phyloP scores from a whole-genome alignment of 2,797 vertebrate genomes.

The Micrastur ruficollis region DNA sequence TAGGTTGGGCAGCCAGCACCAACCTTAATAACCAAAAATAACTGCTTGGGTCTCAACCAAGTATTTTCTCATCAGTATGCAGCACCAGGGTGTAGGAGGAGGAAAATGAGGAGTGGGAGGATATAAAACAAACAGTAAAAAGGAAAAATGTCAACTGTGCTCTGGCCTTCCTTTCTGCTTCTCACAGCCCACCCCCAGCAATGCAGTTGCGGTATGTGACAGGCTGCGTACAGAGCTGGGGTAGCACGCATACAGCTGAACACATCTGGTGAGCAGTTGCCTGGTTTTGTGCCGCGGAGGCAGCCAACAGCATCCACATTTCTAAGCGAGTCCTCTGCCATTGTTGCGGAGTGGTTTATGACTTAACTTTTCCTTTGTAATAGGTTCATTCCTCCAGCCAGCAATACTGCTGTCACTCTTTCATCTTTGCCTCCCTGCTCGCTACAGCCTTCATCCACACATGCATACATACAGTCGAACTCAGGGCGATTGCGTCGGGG shows the following conservation, averaged over 20 bases:
- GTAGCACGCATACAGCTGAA: not conserved
- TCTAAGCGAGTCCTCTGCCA: not conserved
- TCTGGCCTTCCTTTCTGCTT: conserved; percentile 14
- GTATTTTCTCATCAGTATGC: conserved; percentile 41
- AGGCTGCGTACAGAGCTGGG: not conserved
- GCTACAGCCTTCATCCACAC: not conserved
- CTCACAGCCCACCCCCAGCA: not conserved
- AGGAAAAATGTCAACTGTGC: conserved; percentile 5
- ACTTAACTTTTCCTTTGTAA: not conserved
- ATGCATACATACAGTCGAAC: fast-evolving
- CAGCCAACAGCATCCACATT: not conserved
- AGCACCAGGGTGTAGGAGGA: conserved; percentile 5
- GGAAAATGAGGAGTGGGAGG: conserved; percentile 47
- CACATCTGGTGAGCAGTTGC: conserved; percentile 52
- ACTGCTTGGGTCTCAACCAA: not conserved
- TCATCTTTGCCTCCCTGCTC: not conserved
- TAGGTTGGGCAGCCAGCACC: not conserved
- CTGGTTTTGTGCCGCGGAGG: not conserved
- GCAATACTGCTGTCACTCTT: not conserved
- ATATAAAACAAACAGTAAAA: conserved; percentile 52
- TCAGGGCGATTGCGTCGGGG: fast-evolving
- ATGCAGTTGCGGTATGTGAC: not conserved
- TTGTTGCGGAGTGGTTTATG: not conserved
- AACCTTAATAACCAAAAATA: conserved; percentile 42
- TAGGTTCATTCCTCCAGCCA: not conserved